Percentiles rank a stretch among this genome's conserved stretches.
Conservation (phyloP, 2,113 vertebrate species). For the Lepus americanus region DNA sequence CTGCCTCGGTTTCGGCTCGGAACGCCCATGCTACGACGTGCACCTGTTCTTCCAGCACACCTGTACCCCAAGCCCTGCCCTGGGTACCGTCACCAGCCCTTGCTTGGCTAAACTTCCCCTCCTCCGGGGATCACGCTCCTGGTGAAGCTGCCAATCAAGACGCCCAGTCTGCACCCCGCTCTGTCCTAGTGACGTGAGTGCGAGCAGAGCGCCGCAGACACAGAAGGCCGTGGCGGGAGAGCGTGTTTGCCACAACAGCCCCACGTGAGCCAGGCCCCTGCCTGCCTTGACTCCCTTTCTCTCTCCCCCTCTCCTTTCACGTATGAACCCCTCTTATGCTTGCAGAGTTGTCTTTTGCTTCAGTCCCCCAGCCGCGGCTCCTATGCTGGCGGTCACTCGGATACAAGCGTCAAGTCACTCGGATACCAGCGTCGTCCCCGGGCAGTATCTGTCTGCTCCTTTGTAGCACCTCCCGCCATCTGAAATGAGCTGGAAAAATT, state of each 20-base stretch:
- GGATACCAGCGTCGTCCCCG: not conserved
- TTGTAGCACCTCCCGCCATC: conserved; percentile 2
- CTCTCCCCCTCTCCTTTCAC: not conserved
- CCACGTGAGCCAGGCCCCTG: not conserved
- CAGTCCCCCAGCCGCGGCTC: not conserved
- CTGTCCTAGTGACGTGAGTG: not conserved
- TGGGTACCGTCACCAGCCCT: not conserved
- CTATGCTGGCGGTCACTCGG: not conserved
- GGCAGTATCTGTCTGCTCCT: not conserved
- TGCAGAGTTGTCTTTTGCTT: conserved; percentile 17
- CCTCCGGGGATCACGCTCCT: not conserved
- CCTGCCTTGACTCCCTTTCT: not conserved
- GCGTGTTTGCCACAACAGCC: too few species aligned
- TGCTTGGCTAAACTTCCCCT: not conserved
- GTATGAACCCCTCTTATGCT: not conserved
- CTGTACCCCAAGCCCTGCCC: too few species aligned
- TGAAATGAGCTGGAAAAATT: not conserved
- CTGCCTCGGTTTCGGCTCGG: not conserved
- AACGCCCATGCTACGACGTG: too few species aligned
- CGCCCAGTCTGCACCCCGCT: not conserved
- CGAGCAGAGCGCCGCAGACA: not conserved
- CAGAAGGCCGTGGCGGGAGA: not conserved
- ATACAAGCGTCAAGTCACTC: not conserved
- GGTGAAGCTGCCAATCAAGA: not conserved
- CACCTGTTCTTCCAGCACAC: not conserved